phyloP scores from a whole-genome alignment of 2,113 vertebrate genomes.

The Hippopotamus amphibius region DNA sequence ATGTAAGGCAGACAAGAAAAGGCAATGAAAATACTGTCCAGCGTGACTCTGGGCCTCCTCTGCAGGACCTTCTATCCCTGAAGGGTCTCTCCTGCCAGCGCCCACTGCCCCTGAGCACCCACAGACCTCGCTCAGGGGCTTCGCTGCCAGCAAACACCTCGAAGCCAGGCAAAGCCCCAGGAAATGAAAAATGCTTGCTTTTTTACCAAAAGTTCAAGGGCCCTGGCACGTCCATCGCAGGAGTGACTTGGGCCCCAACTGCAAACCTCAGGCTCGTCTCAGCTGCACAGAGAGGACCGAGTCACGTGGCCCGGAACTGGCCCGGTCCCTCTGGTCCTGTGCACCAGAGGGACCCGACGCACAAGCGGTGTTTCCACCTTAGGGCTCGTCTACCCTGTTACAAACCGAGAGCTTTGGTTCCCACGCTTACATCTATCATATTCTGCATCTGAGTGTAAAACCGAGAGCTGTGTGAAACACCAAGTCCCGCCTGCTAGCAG shows the following conservation, averaged over 20 bases:
- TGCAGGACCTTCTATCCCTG: rapidly evolving
- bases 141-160: neutral
- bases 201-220: neutral
- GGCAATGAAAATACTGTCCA: neutral
- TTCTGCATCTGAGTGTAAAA: rapidly evolving
- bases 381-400: too few species aligned
- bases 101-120: neutral
- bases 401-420: rapidly evolving
- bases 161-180: neutral
- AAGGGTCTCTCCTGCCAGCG: neutral
- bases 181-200: neutral
- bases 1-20: neutral
- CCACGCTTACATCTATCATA: rapidly evolving
- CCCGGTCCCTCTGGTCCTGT: rapidly evolving
- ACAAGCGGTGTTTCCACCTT: rapidly evolving
- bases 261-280: neutral
- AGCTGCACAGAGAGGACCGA: rapidly evolving
- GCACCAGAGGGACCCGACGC: rapidly evolving
- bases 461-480: neutral
- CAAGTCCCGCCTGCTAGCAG: rapidly evolving
- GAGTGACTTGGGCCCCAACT: neutral
- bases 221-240: neutral
- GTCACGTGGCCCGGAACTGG: rapidly evolving
- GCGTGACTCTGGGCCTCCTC: neutral
- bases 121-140: rapidly evolving